A percentile compares a stretch with the other conserved stretches of the same genome.
Conservation (phyloP, 1,140 invertebrate genomes). For the Drosophila nannoptera region DNA sequence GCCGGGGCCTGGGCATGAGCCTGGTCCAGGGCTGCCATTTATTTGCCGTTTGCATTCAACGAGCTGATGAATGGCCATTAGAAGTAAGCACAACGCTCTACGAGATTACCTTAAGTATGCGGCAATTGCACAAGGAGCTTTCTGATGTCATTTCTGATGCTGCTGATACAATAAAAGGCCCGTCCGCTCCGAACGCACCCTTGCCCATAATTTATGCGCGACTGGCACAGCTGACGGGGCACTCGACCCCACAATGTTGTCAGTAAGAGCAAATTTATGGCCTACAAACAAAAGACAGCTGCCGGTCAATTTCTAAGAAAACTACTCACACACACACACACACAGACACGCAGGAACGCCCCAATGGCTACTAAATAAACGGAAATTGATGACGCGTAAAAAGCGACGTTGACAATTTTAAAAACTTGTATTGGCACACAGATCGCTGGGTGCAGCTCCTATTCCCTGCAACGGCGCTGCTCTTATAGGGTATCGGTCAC, state of each 20-base stretch:
- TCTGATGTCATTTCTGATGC: conserved; percentile 37
- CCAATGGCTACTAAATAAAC: conserved; percentile 69
- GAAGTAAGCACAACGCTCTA: conserved; percentile 71
- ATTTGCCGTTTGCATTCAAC: conserved; percentile 77
- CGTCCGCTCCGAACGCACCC: conserved; percentile 48
- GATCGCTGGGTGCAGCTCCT: conserved; percentile 5
- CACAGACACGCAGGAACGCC: conserved; percentile 23
- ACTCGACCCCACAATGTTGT: conserved; percentile 8
- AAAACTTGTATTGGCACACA: conserved; percentile 57
- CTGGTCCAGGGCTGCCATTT: conserved; percentile 54
- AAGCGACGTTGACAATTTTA: conserved; percentile 72
- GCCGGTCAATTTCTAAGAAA: conserved; percentile 51
- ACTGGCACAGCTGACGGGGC: conserved; percentile 32
- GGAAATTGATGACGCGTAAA: conserved; percentile 75
- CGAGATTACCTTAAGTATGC: conserved; percentile 77
- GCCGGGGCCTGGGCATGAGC: too few relatives aligned
- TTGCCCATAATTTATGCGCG: conserved; percentile 66
- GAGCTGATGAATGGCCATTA: conserved; percentile 77
- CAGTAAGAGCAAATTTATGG: conserved; percentile 59
- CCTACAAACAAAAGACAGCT: conserved; percentile 72
- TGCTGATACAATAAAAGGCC: conserved; percentile 63
- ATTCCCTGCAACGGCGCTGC: conserved; percentile 6
- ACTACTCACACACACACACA: conserved; percentile 25
- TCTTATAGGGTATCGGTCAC: background rate
- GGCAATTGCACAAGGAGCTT: conserved; percentile 75